Percentiles rank a stretch among this genome's conserved stretches.
These are phyloP conservation scores for Thunnus albacares DNA, from an alignment of 2,797 vertebrate genomes.

Conservation along the genomic window DNA sequence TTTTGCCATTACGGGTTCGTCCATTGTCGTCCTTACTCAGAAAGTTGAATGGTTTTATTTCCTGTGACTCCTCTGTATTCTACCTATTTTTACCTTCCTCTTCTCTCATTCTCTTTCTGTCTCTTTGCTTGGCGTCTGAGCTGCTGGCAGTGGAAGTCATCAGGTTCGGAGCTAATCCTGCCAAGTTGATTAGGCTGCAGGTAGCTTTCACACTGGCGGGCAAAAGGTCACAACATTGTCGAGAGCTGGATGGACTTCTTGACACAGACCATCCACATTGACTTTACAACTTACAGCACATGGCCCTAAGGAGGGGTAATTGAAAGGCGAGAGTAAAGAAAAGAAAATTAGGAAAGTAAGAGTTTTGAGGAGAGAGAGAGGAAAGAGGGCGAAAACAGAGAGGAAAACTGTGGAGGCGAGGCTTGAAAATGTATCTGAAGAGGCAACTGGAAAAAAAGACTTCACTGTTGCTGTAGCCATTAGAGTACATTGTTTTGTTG, in stretches of 20 bases:
- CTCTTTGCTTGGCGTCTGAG: constrained; percentile 67
- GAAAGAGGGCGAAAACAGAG: constrained; percentile 30
- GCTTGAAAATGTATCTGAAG: constrained; percentile 49
- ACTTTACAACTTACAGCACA: constrained; percentile 81
- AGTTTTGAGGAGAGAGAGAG: constrained; percentile 51
- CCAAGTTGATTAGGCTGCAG: constrained; percentile 84
- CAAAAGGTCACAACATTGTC: constrained; percentile 81
- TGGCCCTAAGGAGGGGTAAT: constrained; percentile 80
- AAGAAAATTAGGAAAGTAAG: constrained; percentile 76
- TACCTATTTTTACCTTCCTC: constrained; percentile 60
- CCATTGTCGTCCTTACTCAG: constrained; percentile 73
- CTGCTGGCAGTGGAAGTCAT: constrained; percentile 77
- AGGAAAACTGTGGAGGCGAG: constrained; percentile 11
- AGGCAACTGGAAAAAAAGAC: constrained; percentile 23
- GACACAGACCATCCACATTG: constrained; percentile 79
- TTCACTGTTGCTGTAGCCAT: constrained; percentile 45
- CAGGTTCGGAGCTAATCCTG: constrained; percentile 82
- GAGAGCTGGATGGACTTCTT: constrained; percentile 81
- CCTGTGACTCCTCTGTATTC: constrained; percentile 73
- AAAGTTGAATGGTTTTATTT: constrained; percentile 78
- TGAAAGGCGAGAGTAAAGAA: constrained; percentile 78
- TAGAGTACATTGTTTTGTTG: constrained; percentile 56
- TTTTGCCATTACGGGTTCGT: constrained; percentile 78
- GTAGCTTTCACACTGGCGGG: constrained; percentile 79
- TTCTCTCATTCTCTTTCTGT: constrained; percentile 65